A percentile compares a stretch with the other conserved stretches of the same genome.
phyloP scores from a whole-genome alignment of 64 coral and sea anemone species.

The Montipora capricornis region DNA sequence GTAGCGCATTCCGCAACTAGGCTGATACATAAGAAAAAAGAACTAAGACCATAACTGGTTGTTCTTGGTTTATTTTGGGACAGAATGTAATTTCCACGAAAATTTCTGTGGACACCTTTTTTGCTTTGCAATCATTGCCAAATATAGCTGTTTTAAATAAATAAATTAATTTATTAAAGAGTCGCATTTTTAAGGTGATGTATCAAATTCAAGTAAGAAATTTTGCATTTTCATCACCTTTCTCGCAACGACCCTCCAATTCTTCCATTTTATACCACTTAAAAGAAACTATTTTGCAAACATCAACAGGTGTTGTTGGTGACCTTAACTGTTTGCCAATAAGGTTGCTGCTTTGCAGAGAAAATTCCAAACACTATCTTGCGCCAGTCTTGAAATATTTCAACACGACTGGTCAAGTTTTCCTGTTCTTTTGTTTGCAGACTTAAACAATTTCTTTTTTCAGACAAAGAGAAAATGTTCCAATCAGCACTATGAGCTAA shows the following conservation, averaged over 20 bases:
- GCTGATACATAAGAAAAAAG: too few relatives aligned
- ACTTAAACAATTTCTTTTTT: not conserved
- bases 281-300: conserved; percentile 35
- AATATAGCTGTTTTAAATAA: too few relatives aligned
- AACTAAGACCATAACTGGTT: too few relatives aligned
- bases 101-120: too few relatives aligned
- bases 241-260: not conserved
- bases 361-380: conserved; percentile 10
- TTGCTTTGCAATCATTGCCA: too few relatives aligned
- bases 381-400: conserved; percentile 40
- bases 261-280: not conserved
- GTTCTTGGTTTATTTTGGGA: too few relatives aligned
- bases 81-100: too few relatives aligned
- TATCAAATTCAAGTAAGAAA: too few relatives aligned
- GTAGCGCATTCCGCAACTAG: too few relatives aligned
- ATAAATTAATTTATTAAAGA: too few relatives aligned
- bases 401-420: conserved; percentile 9
- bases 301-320: conserved; percentile 36
- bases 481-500: too few relatives aligned
- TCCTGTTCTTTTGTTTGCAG: conserved; percentile 4
- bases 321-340: conserved; percentile 2
- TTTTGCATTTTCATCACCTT: not conserved
- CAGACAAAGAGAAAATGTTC: not conserved
- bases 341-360: not conserved
- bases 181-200: too few relatives aligned